Evolutionary conservation across 2,797 vertebrate species (phyloP).

Genomic region (Neopelma chrysocephalum): DNA sequence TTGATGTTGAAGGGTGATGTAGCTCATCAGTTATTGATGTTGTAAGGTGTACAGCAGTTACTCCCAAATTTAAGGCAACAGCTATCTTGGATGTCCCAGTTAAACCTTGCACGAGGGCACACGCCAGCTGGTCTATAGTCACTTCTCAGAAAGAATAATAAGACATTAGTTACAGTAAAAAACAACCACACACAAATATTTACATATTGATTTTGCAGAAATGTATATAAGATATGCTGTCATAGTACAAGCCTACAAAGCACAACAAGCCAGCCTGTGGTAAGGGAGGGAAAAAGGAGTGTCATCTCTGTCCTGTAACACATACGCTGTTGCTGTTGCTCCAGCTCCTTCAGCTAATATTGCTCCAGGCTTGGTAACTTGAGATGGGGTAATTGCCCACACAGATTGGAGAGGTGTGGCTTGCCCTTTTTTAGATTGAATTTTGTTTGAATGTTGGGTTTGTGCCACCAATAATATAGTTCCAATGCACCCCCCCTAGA

Average conservation of each 20-base stretch:
- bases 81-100: not conserved
- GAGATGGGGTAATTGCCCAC: not conserved
- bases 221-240: not conserved
- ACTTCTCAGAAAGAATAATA: not conserved
- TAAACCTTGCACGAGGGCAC: not conserved
- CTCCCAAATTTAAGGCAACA: not conserved
- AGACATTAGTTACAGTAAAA: not conserved
- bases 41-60: not conserved
- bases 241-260: not conserved
- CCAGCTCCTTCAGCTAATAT: not conserved
- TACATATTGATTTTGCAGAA: not conserved
- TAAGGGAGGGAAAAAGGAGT: not conserved
- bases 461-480: not conserved
- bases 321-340: not conserved
- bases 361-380: not conserved
- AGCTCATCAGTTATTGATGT: not conserved
- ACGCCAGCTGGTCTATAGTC: not conserved
- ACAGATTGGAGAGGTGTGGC: not conserved
- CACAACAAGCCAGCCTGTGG: not conserved
- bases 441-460: not conserved
- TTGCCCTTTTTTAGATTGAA: not conserved
- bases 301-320: not conserved
- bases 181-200: not conserved
- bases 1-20: not conserved
- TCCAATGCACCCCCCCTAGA: not conserved